These are phyloP conservation scores for Acronicta psi DNA, from an alignment of 2,888 invertebrate genomes.

Conservation along the genomic window DNA sequence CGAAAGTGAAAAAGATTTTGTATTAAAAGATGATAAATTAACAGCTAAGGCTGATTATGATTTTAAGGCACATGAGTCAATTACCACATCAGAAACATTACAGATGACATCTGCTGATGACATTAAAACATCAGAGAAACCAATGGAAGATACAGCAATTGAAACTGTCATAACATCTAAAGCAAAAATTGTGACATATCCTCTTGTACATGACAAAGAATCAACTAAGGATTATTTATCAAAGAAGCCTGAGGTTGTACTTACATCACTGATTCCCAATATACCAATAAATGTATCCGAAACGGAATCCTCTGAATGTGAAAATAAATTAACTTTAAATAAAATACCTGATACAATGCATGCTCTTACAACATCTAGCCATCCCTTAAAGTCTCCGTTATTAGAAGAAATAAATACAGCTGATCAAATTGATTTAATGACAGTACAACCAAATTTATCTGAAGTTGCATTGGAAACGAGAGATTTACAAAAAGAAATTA, in stretches of 20 bases:
- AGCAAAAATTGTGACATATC: constrained; percentile 90
- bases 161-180: constrained; percentile 89
- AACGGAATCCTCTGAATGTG: constrained; percentile 91
- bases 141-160: constrained; percentile 72
- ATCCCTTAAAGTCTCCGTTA: constrained; percentile 80
- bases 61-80: constrained; percentile 89
- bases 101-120: constrained; percentile 81
- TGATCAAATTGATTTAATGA: constrained; percentile 74
- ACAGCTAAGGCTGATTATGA: constrained; percentile 88
- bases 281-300: constrained; percentile 90
- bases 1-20: constrained; percentile 91
- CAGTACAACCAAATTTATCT: constrained; percentile 50
- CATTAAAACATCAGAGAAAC: constrained; percentile 87
- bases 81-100: constrained; percentile 88
- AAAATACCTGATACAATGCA: constrained; percentile 64
- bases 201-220: constrained; percentile 91
- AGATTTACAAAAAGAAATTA: constrained; percentile 80
- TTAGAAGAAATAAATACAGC: constrained; percentile 83
- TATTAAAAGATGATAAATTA: constrained; percentile 84
- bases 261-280: constrained; percentile 87
- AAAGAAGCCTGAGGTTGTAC: constrained; percentile 74
- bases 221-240: constrained; percentile 65
- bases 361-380: constrained; percentile 68
- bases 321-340: constrained; percentile 84
- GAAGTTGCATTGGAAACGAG: constrained; percentile 73